These are phyloP conservation scores for Homarus gammarus DNA, from an alignment of 2,888 invertebrate species.

Conservation along the genomic window DNA sequence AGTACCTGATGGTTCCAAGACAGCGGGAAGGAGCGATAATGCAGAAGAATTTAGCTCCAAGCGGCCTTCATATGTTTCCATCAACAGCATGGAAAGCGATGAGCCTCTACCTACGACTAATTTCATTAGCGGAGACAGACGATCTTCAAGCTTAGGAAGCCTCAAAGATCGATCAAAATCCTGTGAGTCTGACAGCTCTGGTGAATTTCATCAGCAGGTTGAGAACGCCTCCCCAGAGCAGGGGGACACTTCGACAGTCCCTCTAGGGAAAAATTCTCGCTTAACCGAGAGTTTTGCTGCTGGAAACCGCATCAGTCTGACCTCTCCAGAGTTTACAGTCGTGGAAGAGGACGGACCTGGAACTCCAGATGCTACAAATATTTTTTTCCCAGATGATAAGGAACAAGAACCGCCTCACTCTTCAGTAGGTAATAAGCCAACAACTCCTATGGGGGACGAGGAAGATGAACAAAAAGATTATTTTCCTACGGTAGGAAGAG, in stretches of 20 bases:
- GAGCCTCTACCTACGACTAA: slow-evolving; percentile 59
- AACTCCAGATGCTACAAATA: slow-evolving; percentile 9
- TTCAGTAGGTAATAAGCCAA: background rate
- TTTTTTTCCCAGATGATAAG: background rate
- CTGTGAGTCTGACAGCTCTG: background rate
- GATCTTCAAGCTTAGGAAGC: slow-evolving; percentile 48
- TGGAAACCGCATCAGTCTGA: slow-evolving; percentile 50
- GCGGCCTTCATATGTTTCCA: slow-evolving; percentile 39
- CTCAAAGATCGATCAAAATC: background rate
- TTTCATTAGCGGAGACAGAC: slow-evolving; percentile 48
- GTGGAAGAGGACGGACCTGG: slow-evolving; percentile 43
- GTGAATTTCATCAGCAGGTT: background rate
- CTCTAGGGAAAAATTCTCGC: slow-evolving; percentile 1
- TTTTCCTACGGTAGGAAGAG: slow-evolving; percentile 34
- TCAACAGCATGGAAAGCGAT: slow-evolving; percentile 67
- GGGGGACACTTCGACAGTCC: background rate
- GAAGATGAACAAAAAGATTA: slow-evolving; percentile 26
- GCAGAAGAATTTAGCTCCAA: background rate
- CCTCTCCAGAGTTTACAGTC: slow-evolving; percentile 62
- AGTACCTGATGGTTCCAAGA: background rate
- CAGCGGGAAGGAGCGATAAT: background rate
- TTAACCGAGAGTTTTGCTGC: slow-evolving; percentile 28
- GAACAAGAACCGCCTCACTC: background rate
- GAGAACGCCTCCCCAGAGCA: background rate
- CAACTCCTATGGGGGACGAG: background rate